A percentile compares a stretch with the other conserved stretches of the same genome.
Conservation (phyloP, 1,140 invertebrate genomes). For the Pogonognathellus flavescens region DNA sequence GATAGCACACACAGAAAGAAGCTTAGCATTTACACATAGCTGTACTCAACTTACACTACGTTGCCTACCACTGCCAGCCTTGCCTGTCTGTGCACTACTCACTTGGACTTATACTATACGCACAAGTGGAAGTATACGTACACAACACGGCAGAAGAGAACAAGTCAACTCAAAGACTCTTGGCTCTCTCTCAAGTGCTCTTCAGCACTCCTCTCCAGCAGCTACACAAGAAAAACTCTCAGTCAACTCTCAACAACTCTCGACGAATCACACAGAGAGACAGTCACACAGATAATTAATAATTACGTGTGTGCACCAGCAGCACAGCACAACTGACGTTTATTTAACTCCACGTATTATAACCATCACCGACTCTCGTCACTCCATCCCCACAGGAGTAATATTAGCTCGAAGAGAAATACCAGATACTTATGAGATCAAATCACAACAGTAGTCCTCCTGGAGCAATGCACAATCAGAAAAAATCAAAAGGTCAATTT, state of each 20-base stretch:
- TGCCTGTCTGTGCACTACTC: too few species aligned
- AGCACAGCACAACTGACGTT: background rate
- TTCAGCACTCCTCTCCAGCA: constrained; percentile 37
- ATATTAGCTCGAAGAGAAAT: too few species aligned
- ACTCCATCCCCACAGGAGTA: too few species aligned
- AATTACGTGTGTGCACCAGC: background rate
- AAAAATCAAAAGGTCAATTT: constrained; percentile 3
- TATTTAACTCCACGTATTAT: background rate
- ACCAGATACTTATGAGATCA: too few species aligned
- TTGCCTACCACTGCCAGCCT: too few species aligned
- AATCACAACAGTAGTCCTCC: background rate
- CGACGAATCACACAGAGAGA: constrained; percentile 43
- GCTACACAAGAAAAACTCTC: constrained; percentile 49
- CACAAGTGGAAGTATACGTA: background rate
- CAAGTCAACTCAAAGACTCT: background rate
- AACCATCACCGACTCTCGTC: too few species aligned
- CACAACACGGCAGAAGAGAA: background rate
- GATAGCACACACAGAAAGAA: background rate
- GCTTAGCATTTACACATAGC: background rate
- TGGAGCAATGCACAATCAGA: constrained; percentile 23
- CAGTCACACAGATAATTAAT: constrained; percentile 47
- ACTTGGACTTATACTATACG: background rate
- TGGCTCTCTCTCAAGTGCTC: constrained; percentile 28
- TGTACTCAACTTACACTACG: too few species aligned
- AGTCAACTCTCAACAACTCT: constrained; percentile 49